phyloP scores from a whole-genome alignment of 2,113 vertebrate genomes.

The Nesoenas mayeri region DNA sequence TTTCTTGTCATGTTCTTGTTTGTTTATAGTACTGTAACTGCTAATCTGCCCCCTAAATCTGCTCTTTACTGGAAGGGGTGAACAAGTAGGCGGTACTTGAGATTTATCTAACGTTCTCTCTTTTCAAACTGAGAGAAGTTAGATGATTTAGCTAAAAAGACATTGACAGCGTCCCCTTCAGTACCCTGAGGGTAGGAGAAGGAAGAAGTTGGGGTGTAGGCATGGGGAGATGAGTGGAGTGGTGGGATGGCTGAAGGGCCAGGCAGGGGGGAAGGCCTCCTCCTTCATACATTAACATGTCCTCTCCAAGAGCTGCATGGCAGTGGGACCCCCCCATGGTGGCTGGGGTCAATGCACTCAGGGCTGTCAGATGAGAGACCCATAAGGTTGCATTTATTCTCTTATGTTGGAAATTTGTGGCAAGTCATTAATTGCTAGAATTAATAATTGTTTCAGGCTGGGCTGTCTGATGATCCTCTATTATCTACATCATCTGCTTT shows the following conservation, averaged over 20 bases:
- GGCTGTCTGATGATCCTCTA: not conserved
- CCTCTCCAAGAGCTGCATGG: not conserved
- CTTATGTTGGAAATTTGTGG: not conserved
- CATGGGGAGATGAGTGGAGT: not conserved
- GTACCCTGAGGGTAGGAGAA: not conserved
- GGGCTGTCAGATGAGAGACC: not conserved
- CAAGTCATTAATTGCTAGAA: not conserved
- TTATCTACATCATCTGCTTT: not conserved
- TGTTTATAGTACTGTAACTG: not conserved
- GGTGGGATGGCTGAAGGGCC: not conserved
- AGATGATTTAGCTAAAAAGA: not conserved
- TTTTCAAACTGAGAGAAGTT: not conserved
- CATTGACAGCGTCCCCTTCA: not conserved
- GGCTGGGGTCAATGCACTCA: not conserved
- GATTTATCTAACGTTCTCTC: not conserved
- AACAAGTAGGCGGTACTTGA: not conserved
- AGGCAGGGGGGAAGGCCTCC: not conserved
- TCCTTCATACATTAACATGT: rapidly evolving
- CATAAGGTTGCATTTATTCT: not conserved
- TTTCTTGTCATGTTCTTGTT: not conserved
- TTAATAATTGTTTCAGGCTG: not conserved
- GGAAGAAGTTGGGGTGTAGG: not conserved
- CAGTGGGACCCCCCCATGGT: not conserved
- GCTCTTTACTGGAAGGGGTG: not conserved
- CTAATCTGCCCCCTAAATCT: not conserved